Evolutionary conservation across 1,140 invertebrate species (phyloP).

Genomic region (Pachypsylla venusta): DNA sequence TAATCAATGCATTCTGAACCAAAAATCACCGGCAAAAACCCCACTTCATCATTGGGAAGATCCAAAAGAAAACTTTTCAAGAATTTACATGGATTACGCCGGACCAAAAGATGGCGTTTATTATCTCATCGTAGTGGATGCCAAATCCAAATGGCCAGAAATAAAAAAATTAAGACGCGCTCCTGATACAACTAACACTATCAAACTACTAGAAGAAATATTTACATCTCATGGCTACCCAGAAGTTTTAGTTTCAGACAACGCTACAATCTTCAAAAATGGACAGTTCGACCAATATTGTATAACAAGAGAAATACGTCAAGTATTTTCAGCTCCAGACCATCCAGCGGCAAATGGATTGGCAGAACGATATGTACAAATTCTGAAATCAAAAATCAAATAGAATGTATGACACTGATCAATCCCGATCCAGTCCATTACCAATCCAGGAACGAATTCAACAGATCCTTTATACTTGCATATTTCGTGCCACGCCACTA

Average conservation of each 20-base stretch:
- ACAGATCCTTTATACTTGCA: neutral
- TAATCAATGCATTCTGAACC: slow-evolving; percentile 1
- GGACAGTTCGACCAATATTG: slow-evolving; percentile 13
- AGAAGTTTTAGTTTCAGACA: slow-evolving; percentile 15
- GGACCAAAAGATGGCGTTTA: too few relatives aligned
- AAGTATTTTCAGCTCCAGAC: slow-evolving; percentile 25
- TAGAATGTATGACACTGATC: too few relatives aligned
- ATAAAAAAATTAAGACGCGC: neutral
- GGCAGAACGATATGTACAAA: slow-evolving; percentile 27
- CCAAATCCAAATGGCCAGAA: slow-evolving; percentile 26
- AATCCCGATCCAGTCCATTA: slow-evolving; percentile 10
- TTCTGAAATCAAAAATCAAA: slow-evolving; percentile 26
- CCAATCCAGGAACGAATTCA: neutral
- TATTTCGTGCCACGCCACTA: slow-evolving; percentile 10
- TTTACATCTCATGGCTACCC: slow-evolving; percentile 11
- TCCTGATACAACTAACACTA: slow-evolving; percentile 2
- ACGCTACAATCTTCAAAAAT: slow-evolving; percentile 15
- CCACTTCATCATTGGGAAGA: slow-evolving; percentile 21
- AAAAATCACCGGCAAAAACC: slow-evolving; percentile 14
- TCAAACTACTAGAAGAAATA: slow-evolving; percentile 13
- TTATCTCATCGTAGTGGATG: slow-evolving; percentile 33
- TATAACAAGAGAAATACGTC: slow-evolving; percentile 20
- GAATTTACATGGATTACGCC: slow-evolving; percentile 26
- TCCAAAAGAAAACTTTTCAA: slow-evolving; percentile 22
- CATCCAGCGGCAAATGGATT: slow-evolving; percentile 29